Percentiles rank a stretch among this genome's conserved stretches.
Conservation (phyloP, 1,140 invertebrate species). For the Drosophila funebris region DNA sequence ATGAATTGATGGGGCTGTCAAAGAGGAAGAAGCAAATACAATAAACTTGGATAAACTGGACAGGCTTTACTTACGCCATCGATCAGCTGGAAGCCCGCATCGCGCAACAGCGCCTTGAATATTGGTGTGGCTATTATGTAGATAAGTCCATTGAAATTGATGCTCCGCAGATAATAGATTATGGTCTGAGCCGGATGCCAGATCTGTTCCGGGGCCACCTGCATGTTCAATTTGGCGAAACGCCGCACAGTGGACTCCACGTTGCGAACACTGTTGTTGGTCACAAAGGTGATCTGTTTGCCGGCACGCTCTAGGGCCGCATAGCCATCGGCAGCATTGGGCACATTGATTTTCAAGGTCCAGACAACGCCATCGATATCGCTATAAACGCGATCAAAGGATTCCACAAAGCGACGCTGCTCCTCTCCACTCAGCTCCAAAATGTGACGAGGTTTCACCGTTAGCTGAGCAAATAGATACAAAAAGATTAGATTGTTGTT, state of each 20-base stretch:
- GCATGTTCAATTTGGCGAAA: slow-evolving; percentile 39
- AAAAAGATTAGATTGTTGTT: neutral
- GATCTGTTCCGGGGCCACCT: slow-evolving; percentile 65
- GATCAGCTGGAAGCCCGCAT: slow-evolving; percentile 83
- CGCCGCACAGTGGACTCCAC: slow-evolving; percentile 72
- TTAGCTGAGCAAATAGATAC: neutral
- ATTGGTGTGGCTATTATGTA: slow-evolving; percentile 79
- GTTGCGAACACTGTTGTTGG: slow-evolving; percentile 87
- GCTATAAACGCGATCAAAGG: slow-evolving; percentile 83
- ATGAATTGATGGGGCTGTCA: slow-evolving; percentile 34
- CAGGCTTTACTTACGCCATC: slow-evolving; percentile 83
- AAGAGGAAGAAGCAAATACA: neutral
- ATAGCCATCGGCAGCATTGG: slow-evolving; percentile 85
- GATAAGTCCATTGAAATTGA: slow-evolving; percentile 83
- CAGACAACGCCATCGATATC: slow-evolving; percentile 87
- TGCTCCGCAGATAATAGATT: slow-evolving; percentile 83
- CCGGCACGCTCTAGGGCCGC: slow-evolving; percentile 85
- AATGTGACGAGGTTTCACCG: slow-evolving; percentile 21
- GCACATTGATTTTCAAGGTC: slow-evolving; percentile 82
- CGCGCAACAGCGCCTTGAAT: slow-evolving; percentile 72
- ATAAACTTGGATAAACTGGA: neutral
- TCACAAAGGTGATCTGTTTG: slow-evolving; percentile 89
- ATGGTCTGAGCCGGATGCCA: slow-evolving; percentile 83
- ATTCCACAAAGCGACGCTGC: slow-evolving; percentile 75
- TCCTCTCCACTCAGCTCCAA: slow-evolving; percentile 55